These are phyloP conservation scores for Cacatua alba DNA, from an alignment of 2,113 vertebrate species.

Conservation along the genomic window DNA sequence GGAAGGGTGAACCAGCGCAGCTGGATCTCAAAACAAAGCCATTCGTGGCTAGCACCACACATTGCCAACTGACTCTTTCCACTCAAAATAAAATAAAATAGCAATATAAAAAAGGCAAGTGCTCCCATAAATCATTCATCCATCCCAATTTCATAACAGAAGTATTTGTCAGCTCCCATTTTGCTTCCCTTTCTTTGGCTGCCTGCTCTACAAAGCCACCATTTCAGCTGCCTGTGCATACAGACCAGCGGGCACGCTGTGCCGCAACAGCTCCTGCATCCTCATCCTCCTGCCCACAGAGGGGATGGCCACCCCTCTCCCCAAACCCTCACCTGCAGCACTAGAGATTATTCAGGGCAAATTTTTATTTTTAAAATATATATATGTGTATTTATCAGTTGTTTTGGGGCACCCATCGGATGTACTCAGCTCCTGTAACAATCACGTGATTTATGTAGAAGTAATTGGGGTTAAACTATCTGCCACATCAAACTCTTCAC, in stretches of 20 bases:
- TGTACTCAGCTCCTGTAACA: neutral
- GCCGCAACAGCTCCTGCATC: neutral
- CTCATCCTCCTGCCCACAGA: neutral
- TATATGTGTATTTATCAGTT: neutral
- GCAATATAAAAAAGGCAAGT: neutral
- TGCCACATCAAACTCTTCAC: slow-evolving; percentile 61
- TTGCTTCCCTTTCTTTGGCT: neutral
- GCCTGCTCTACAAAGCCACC: slow-evolving; percentile 32
- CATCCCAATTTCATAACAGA: neutral
- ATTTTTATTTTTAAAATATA: neutral
- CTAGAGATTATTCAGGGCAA: neutral
- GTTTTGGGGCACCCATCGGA: neutral
- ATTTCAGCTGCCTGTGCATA: slow-evolving; percentile 24
- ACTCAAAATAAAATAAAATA: neutral
- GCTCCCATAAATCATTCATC: slow-evolving; percentile 21
- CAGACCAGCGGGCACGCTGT: neutral
- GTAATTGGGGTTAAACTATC: slow-evolving; percentile 68
- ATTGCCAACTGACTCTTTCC: neutral
- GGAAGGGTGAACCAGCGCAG: neutral
- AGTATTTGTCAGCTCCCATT: slow-evolving; percentile 41
- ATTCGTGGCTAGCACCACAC: neutral
- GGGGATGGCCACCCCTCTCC: neutral
- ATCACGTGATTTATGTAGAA: slow-evolving; percentile 59
- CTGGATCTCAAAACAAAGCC: neutral
- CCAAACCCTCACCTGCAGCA: neutral